Evolutionary conservation across 2,113 vertebrate genomes (phyloP).

Genomic region (Phrynosoma blainvillii): DNA sequence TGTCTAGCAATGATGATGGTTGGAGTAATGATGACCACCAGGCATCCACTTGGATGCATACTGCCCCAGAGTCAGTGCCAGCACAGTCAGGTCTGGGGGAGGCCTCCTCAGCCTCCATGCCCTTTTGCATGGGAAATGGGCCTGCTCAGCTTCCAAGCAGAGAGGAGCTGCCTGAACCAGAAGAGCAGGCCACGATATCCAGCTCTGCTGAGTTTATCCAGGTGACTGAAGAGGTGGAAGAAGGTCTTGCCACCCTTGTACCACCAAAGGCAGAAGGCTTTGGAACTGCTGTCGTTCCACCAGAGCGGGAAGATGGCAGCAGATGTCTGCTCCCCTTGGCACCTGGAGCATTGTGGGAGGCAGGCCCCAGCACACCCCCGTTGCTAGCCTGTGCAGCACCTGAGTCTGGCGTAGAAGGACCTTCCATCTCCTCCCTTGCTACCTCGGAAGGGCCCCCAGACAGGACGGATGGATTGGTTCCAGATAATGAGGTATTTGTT

Average conservation of each 20-base stretch:
- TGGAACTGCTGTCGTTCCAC: not conserved
- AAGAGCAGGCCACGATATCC: accelerated
- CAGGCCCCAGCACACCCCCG: not conserved
- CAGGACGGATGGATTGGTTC: conserved; percentile 70
- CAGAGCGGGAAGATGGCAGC: not conserved
- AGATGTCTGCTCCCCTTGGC: not conserved
- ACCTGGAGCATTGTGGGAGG: accelerated
- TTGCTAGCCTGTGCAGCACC: not conserved
- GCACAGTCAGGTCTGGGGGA: not conserved
- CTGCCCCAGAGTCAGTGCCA: accelerated
- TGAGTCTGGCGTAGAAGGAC: not conserved
- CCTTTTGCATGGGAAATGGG: not conserved
- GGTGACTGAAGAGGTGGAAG: not conserved
- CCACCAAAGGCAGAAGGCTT: conserved; percentile 40
- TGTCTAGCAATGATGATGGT: accelerated
- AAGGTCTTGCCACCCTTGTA: not conserved
- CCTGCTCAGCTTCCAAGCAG: not conserved
- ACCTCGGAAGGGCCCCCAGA: conserved; percentile 62
- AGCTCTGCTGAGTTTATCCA: not conserved
- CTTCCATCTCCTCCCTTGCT: conserved; percentile 3
- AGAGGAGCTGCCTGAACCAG: not conserved
- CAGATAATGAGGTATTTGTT: conserved; percentile 80
- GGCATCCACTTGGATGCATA: accelerated
- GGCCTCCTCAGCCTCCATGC: not conserved
- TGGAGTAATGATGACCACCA: accelerated